Percentiles rank a stretch among this genome's conserved stretches.
Evolutionary conservation across 2,797 vertebrate species (phyloP).

Genomic region (Sebastes kiyomatsui): DNA sequence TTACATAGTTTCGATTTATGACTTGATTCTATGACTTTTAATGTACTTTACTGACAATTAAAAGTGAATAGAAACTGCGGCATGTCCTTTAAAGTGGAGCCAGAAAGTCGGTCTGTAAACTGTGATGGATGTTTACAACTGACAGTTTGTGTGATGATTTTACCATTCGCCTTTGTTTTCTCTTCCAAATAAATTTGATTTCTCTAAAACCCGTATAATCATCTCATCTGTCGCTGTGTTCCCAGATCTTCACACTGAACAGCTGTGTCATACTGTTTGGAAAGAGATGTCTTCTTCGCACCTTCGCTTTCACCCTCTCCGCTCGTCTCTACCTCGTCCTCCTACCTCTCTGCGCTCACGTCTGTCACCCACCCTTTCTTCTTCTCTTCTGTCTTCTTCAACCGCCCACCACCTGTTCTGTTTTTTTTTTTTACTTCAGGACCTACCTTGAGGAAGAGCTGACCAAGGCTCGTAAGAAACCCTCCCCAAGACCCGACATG

Average conservation of each 20-base stretch:
- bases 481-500: constrained; percentile 96
- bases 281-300: constrained; percentile 11
- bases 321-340: not conserved
- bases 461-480: constrained; percentile 95
- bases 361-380: not conserved
- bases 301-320: not conserved
- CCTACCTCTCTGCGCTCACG: not conserved
- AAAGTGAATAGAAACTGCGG: not conserved
- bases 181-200: not conserved
- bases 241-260: not conserved
- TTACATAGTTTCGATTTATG: not conserved
- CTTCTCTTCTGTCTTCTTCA: not conserved
- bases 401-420: not conserved
- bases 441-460: constrained; percentile 98
- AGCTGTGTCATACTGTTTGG: constrained; percentile 6
- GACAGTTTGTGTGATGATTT: not conserved
- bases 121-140: not conserved
- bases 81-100: not conserved
- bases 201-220: not conserved
- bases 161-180: not conserved
- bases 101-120: not conserved
- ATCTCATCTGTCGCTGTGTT: not conserved
- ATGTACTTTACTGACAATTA: not conserved
- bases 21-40: no score
- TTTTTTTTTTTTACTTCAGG: constrained; percentile 65